Evolutionary conservation across 2,888 invertebrate genomes (phyloP).

Genomic region (Rhorus exstirpatorius): DNA sequence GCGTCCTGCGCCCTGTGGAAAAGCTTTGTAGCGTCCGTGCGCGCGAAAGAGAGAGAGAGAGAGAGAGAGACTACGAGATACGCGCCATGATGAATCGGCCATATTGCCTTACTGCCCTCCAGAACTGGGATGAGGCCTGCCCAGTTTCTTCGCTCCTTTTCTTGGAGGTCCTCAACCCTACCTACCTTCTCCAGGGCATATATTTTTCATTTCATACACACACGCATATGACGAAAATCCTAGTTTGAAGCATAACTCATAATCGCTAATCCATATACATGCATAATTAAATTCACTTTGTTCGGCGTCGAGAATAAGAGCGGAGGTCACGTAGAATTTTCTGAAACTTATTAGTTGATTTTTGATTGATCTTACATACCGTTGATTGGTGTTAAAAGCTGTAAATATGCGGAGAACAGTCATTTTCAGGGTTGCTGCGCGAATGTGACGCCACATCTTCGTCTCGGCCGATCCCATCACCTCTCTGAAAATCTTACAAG

Average conservation of each 20-base stretch:
- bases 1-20: constrained; percentile 75
- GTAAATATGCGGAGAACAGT: constrained; percentile 47
- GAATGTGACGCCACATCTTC: constrained; percentile 69
- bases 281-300: background rate
- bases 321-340: background rate
- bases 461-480: constrained; percentile 36
- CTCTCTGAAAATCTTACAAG: constrained; percentile 30
- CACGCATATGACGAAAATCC: background rate
- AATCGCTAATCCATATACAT: background rate
- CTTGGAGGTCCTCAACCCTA: constrained; percentile 62
- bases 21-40: constrained; percentile 66
- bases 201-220: background rate
- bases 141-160: constrained; percentile 65
- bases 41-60: constrained; percentile 33
- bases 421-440: constrained; percentile 60
- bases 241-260: constrained; percentile 5
- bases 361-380: background rate
- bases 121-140: constrained; percentile 69
- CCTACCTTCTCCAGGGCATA: background rate
- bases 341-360: background rate
- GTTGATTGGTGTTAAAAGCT: background rate
- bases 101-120: constrained; percentile 80
- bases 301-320: constrained; percentile 3
- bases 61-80: constrained; percentile 72
- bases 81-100: constrained; percentile 84